Evolutionary conservation across 2,113 vertebrate genomes (phyloP), one percentile per base, ranked within the genome.

Genomic region (Trachemys scripta): DNA sequence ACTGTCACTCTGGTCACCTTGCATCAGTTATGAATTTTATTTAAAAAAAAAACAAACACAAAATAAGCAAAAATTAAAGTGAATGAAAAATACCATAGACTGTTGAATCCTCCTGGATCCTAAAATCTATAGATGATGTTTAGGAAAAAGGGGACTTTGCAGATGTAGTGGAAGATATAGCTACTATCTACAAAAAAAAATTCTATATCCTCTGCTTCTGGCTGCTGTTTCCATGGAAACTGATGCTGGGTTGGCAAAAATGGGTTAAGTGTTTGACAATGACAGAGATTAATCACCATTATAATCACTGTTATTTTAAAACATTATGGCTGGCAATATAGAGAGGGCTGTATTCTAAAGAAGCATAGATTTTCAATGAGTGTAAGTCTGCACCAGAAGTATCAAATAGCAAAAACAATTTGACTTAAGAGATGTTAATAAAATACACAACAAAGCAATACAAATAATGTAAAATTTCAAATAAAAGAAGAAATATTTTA

Each of bases 231-330:
- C 98, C 97, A 97, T 98, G 97, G 98, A 97, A 98, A 98, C 98
- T 47, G 57, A 98, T 95, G 83, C 85, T 95, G 97, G 94, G 84
- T 97, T 98, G 97, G 90, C 97, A 98, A 98, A 98, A 97, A 94
- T 88, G 92, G 93, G 94, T 93, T 96, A 97, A 98, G 96, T 97
- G 95, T 92, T 98, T 97, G 97, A 96, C 96, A 98, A 95, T 97
- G 97, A 96, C 97, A 96, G 96, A 97, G 96, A 98, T 95, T 98
- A 98, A 98, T 98, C 96, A 98, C 93, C 92, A 97, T 97, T 97
- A 95, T 96, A 98, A 97, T 98, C 95, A 97, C 87, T 95, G 87
- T 97, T 98, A 98, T 98, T 98, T 98, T 97, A 96, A 95, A 93
- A 59, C 95, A 96, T 96, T 97, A 95, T 86, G 94, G 94, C 85